Conservation (phyloP, 2,888 invertebrate species). For the Zaprionus lineosus region DNA sequence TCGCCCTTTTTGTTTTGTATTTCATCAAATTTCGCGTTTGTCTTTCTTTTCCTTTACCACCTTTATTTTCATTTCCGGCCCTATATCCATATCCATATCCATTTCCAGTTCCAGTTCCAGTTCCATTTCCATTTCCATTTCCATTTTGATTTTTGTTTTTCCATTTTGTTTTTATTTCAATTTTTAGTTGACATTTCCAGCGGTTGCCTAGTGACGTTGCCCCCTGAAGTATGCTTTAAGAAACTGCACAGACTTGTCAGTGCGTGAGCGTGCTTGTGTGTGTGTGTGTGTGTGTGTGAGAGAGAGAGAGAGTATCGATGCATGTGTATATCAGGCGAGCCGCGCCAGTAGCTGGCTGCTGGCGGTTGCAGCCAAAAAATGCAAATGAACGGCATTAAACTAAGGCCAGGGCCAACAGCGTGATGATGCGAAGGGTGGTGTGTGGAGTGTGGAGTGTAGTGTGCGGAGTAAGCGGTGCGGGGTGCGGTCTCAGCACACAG, state of each 20-base stretch:
- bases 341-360: constrained; percentile 22
- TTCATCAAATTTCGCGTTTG: not conserved
- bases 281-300: not conserved
- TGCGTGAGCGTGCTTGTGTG: not conserved
- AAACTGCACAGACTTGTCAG: constrained; percentile 39
- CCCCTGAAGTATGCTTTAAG: constrained; percentile 38
- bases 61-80: too few species aligned
- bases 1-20: constrained; percentile 59
- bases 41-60: too few species aligned
- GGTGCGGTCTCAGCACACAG: too few species aligned
- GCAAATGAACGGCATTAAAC: constrained; percentile 69
- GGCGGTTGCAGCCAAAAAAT: constrained; percentile 60
- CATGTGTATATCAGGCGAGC: constrained; percentile 50
- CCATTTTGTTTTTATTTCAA: constrained; percentile 1
- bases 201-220: constrained; percentile 43
- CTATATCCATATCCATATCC: too few species aligned
- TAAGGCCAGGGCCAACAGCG: constrained; percentile 22
- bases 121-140: too few species aligned
- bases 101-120: too few species aligned
- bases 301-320: constrained; percentile 7
- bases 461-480: too few species aligned
- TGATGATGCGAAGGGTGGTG: not conserved
- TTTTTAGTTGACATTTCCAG: constrained; percentile 14
- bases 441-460: too few species aligned
- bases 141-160: constrained; percentile 22